Conservation (phyloP, 2,113 vertebrate species). For the Otus sunia region DNA sequence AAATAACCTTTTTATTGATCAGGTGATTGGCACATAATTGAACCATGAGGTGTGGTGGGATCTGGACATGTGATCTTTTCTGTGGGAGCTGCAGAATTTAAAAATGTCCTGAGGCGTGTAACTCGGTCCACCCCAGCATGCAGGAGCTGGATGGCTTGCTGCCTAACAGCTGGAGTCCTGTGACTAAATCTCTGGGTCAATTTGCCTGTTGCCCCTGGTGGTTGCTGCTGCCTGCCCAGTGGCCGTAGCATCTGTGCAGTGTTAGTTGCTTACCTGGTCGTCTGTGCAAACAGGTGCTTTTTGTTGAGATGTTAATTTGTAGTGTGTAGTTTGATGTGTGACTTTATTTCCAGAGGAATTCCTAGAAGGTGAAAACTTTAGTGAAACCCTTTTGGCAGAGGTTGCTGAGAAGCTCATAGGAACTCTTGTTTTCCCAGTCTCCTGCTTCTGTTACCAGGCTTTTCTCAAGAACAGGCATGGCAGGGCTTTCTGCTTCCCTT, state of each 20-base stretch:
- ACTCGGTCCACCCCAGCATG: not conserved
- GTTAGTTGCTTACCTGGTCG: not conserved
- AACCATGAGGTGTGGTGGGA: not conserved
- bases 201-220: not conserved
- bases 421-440: not conserved
- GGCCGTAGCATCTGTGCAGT: not conserved
- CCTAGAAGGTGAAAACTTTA: not conserved
- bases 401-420: not conserved
- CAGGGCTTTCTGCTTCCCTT: not conserved
- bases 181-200: not conserved
- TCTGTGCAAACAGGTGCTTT: not conserved
- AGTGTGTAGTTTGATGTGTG: not conserved
- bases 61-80: not conserved
- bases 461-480: not conserved
- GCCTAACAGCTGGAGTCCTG: not conserved
- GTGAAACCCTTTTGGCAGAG: not conserved
- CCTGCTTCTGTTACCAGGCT: not conserved
- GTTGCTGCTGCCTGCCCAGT: not conserved
- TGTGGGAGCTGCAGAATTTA: not conserved
- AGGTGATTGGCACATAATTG: not conserved
- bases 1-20: not conserved
- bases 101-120: not conserved
- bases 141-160: not conserved
- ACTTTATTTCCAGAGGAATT: not conserved
- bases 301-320: not conserved